Base-by-base conservation (phyloP, 2,113 vertebrate genomes). In the Sapajus apella region DNA sequence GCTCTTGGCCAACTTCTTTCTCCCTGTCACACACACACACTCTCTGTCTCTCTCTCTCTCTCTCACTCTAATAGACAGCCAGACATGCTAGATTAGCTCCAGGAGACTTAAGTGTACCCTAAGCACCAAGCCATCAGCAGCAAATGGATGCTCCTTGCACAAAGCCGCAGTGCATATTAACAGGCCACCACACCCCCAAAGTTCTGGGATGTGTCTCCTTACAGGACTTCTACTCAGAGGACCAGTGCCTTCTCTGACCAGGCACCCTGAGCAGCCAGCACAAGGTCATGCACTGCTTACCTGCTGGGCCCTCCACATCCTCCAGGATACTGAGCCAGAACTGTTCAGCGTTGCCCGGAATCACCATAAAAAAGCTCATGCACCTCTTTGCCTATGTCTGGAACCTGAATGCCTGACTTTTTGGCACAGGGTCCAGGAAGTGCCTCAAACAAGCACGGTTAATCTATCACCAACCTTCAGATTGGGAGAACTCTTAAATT, bases 231-330 rank as follows among this genome's bases (percentile, higher is more conserved):
- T 35, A 0, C 4, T 8, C 7, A 1, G 6, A 50, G 13, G 23
- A 47, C n/a, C 18, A n/a, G 37, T 8, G 11, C 76, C 40, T 83
- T 90, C 84, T 45, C 85, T 87, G 25, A 47, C n/a, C 52, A 72
- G 20, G 40, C 50, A 56, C 8, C 20, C 27, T 37, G 23, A 37
- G 32, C 5, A 35, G 1, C 50, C 64, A 75, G 40, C 25, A 7
- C 77, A 50, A 64, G 30, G 21, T 18, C 5, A 18, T 1, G 21
- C 7, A 20, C 18, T 9, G 43, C 27, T 40, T 43, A 77, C 32
- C 8, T 0, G 9, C 9, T 25, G 6, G 25, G 2, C 8, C 45
- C 8, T 6, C 21, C 17, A 2, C 30, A 6, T 17, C 35, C 20
- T 25, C 68, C 18, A 87, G 35, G 5, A 45, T 2, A n/a, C 20